These are phyloP conservation scores for Spea bombifrons DNA, from an alignment of 2,113 vertebrate genomes.

Conservation along the genomic window DNA sequence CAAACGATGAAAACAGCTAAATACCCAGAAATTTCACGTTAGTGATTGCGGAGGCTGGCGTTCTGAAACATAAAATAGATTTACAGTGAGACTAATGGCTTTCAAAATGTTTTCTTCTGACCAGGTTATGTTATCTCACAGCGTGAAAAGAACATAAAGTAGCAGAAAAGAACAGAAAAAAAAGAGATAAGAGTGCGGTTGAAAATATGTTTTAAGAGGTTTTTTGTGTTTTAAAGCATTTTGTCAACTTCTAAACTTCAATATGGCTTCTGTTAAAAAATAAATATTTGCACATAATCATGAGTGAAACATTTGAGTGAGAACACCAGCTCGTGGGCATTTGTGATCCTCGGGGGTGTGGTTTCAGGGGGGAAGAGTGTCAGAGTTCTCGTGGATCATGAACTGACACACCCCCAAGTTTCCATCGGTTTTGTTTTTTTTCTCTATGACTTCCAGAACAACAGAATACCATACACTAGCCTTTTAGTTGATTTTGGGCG, in stretches of 20 bases:
- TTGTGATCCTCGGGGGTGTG: too few relatives aligned
- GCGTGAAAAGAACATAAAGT: slow-evolving; percentile 14
- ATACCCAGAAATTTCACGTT: slow-evolving; percentile 63
- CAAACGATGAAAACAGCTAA: slow-evolving; percentile 66
- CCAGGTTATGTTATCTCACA: slow-evolving; percentile 39
- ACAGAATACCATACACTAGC: too few relatives aligned
- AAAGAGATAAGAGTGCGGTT: slow-evolving; percentile 30
- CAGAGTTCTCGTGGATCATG: too few relatives aligned
- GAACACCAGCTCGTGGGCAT: too few relatives aligned
- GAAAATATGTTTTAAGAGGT: slow-evolving; percentile 31
- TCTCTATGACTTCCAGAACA: too few relatives aligned
- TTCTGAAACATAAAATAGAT: slow-evolving; percentile 64
- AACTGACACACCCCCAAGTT: too few relatives aligned
- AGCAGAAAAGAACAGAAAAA: slow-evolving; percentile 5
- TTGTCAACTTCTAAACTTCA: neutral
- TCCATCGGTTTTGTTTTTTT: too few relatives aligned
- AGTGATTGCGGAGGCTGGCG: slow-evolving; percentile 63
- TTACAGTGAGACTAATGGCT: slow-evolving; percentile 55
- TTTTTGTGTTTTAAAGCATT: neutral
- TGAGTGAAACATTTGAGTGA: too few relatives aligned
- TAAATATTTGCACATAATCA: too few relatives aligned
- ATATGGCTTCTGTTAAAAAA: neutral
- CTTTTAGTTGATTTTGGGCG: too few relatives aligned
- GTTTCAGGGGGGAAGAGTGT: too few relatives aligned
- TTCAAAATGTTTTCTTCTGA: slow-evolving; percentile 34